These are phyloP conservation scores for Biston betularia DNA, from an alignment of 2,888 invertebrate genomes.

Conservation along the genomic window DNA sequence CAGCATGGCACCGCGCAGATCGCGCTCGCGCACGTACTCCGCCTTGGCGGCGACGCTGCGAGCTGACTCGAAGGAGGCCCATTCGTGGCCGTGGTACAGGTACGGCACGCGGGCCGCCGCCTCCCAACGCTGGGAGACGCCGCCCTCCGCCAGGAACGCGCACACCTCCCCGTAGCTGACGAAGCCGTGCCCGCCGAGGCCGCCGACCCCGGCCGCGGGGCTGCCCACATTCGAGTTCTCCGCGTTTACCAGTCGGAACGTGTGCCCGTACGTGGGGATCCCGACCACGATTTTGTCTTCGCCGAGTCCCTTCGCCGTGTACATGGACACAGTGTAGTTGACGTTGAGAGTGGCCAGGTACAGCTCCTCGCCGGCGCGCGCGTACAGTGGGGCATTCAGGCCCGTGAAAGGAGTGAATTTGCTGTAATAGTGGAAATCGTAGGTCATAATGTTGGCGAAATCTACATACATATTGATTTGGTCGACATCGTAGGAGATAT, in stretches of 20 bases:
- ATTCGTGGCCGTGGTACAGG: conserved; percentile 89
- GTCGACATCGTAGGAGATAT: conserved; percentile 91
- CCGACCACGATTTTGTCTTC: conserved; percentile 93
- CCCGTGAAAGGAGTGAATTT: conserved; percentile 93
- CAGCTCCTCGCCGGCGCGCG: conserved; percentile 85
- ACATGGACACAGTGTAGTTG: conserved; percentile 93
- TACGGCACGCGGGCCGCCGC: conserved; percentile 91
- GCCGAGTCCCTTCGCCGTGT: conserved; percentile 91
- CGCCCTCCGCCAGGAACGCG: conserved; percentile 83
- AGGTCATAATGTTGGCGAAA: conserved; percentile 96
- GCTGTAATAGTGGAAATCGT: conserved; percentile 94
- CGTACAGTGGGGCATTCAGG: conserved; percentile 93
- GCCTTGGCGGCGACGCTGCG: conserved; percentile 90
- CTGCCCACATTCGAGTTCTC: conserved; percentile 89
- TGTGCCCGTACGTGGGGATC: conserved; percentile 95
- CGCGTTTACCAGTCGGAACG: conserved; percentile 89
- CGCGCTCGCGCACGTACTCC: conserved; percentile 86
- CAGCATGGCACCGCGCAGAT: conserved; percentile 93
- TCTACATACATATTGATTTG: conserved; percentile 93
- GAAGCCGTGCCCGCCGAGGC: conserved; percentile 87
- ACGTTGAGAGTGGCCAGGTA: conserved; percentile 91
- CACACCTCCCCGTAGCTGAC: conserved; percentile 90
- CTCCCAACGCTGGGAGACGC: conserved; percentile 87
- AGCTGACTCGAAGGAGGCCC: conserved; percentile 94
- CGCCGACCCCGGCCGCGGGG: conserved; percentile 90